Percentiles rank a stretch among this genome's conserved stretches.
Conservation (phyloP, 2,113 vertebrate species). For the Colinus virginianus region DNA sequence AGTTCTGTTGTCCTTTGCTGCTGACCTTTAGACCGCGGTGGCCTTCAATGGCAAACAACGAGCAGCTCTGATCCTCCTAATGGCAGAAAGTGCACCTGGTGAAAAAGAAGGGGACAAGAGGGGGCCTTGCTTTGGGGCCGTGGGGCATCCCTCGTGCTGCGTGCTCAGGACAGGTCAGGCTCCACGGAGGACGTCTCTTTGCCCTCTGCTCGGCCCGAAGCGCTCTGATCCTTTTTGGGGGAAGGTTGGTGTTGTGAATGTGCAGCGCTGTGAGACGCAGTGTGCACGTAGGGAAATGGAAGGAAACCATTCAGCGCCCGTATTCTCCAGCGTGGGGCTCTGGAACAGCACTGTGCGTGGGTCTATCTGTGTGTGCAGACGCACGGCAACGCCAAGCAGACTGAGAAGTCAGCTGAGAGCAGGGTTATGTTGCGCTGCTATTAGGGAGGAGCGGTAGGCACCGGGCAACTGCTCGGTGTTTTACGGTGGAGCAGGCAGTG, state of each 20-base stretch:
- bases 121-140: background rate
- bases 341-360: background rate
- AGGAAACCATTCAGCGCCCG: accelerated
- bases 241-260: accelerated
- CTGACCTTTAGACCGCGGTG: constrained; percentile 37
- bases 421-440: constrained; percentile 1
- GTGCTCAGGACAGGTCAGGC: background rate
- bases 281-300: accelerated
- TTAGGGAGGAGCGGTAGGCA: constrained; percentile 43
- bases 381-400: background rate
- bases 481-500: constrained; percentile 25
- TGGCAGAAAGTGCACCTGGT: background rate
- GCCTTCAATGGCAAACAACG: background rate
- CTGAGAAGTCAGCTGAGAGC: background rate
- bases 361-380: no score
- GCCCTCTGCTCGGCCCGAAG: background rate
- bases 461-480: background rate
- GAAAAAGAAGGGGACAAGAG: background rate
- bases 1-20: constrained; percentile 40
- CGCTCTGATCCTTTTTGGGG: background rate
- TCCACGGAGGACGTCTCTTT: background rate
- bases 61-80: background rate
- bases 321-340: background rate
- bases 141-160: background rate
- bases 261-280: accelerated